Evolutionary conservation across 2,113 vertebrate genomes (phyloP).

Genomic region (Xyliphius kryptos): DNA sequence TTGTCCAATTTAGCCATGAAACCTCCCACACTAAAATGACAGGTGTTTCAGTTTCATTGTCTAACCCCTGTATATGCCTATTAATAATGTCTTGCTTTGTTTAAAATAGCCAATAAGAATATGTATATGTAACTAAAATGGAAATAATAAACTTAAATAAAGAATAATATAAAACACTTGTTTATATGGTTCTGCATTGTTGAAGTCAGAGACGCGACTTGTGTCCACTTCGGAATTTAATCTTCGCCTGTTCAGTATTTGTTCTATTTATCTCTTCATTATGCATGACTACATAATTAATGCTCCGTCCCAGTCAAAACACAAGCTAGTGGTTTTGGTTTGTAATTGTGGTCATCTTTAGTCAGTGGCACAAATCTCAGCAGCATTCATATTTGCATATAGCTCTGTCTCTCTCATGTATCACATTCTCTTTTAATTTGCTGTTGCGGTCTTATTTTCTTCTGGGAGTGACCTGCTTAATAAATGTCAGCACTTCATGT

Average conservation of each 20-base stretch:
- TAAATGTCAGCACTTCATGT: conserved; percentile 13
- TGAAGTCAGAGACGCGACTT: too few relatives aligned
- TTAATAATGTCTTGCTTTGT: too few relatives aligned
- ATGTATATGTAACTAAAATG: too few relatives aligned
- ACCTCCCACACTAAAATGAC: too few relatives aligned
- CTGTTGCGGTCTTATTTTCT: too few relatives aligned
- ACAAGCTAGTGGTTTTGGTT: conserved; percentile 23
- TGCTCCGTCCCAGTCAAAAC: conserved; percentile 19
- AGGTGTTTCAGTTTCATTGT: too few relatives aligned
- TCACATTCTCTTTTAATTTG: neutral
- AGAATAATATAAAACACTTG: too few relatives aligned
- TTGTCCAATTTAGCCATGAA: too few relatives aligned
- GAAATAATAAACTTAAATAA: too few relatives aligned
- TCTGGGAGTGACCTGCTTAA: conserved; percentile 29
- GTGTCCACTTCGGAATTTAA: neutral
- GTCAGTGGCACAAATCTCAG: conserved; percentile 16
- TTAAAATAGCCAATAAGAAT: too few relatives aligned
- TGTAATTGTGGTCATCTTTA: conserved; percentile 23
- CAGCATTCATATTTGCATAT: conserved; percentile 25
- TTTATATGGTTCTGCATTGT: too few relatives aligned
- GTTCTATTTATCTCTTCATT: conserved; percentile 4
- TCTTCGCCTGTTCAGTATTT: neutral
- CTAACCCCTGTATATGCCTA: too few relatives aligned
- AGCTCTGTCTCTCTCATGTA: neutral
- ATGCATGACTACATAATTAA: conserved; percentile 18